A percentile compares a stretch with the other conserved stretches of the same genome.
These are phyloP conservation scores for Punctoribates punctum DNA, from an alignment of 2,888 invertebrate species.

Conservation along the genomic window DNA sequence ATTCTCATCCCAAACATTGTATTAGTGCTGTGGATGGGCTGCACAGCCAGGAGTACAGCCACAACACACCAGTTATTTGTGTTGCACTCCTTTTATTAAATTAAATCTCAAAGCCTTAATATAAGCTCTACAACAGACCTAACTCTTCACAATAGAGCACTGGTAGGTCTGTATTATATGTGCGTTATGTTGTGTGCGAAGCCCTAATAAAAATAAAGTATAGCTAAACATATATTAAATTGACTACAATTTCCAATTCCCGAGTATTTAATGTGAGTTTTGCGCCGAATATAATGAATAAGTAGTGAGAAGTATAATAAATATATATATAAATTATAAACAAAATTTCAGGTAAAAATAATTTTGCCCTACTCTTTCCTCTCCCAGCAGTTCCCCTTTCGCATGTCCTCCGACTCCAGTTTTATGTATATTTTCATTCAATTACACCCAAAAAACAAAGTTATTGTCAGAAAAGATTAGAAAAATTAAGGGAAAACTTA, in stretches of 20 bases:
- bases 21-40: not conserved
- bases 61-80: not conserved
- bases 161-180: not conserved
- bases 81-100: not conserved
- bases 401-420: too few species aligned
- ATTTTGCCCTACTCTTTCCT: not conserved
- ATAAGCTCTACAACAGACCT: not conserved
- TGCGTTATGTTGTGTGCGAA: constrained; percentile 6
- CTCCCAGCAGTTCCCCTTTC: too few species aligned
- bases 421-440: too few species aligned
- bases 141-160: not conserved
- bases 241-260: not conserved
- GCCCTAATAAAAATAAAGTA: constrained; percentile 1
- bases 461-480: too few species aligned
- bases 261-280: not conserved
- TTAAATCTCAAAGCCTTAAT: not conserved
- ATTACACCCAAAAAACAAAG: too few species aligned
- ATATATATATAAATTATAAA: not conserved
- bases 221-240: not conserved
- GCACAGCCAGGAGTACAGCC: not conserved
- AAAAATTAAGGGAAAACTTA: too few species aligned
- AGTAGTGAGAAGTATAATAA: not conserved
- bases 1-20: constrained; percentile 5
- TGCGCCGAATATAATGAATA: not conserved
- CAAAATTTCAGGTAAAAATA: not conserved